Evolutionary conservation across 2,888 invertebrate genomes (phyloP), one percentile per base, ranked within the genome.

Genomic region (Ferdinandea cuprea): DNA sequence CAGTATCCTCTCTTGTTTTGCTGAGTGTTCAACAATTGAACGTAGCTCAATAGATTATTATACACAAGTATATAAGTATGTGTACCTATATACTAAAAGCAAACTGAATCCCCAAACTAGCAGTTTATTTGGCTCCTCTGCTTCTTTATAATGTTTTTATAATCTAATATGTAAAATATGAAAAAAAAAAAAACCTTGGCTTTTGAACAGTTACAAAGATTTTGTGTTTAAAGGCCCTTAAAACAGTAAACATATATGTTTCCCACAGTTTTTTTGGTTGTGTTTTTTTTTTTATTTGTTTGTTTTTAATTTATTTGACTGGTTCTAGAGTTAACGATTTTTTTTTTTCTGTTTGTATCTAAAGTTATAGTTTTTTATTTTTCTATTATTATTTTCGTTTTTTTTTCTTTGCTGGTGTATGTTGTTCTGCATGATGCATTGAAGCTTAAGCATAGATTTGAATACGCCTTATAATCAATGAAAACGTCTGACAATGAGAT

Each of bases 351-450:
- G 37, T 54, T 65, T 37, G 15, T 73, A 68, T 44, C 21, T 32
- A 21, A n/a, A 52, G 52, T 50, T 56, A 15, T 50, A 30, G 40
- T 54, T 63, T 56, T 54, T 54, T 13, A 0, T 37, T 13, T n/a
- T n/a, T n/a, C n/a, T n/a, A n/a, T n/a, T n/a, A n/a, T n/a, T n/a
- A n/a, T n/a, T n/a, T n/a, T n/a, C n/a, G n/a, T n/a, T n/a, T 35
- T 46, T 19, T 21, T 54, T 65, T 40, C 30, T 72, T 58, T 65
- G 78, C 72, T 73, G 72, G 50, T 78, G 54, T 58, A 78, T 73
- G 78, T 78, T 78, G 77, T 83, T 69, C 28, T 78, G 83, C 83
- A 83, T 83, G 83, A 65, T 42, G 78, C 78, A 78, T 83, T 35
- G 11, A 54, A n/a, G 83, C 78, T 83, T 78, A 50, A 58, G 59